phyloP scores from a whole-genome alignment of 2,888 invertebrate genomes.

The Liodrosophila aerea region DNA sequence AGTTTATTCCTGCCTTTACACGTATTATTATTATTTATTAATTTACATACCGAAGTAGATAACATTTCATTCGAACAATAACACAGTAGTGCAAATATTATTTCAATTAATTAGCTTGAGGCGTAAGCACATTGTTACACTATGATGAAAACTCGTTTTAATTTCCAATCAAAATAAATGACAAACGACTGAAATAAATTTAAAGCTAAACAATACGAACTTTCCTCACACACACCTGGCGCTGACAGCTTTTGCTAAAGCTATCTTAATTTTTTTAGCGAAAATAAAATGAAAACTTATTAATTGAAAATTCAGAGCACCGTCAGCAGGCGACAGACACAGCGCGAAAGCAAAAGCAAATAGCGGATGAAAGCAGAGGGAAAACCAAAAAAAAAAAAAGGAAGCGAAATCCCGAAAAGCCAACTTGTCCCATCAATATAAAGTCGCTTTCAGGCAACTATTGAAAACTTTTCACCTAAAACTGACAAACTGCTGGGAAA shows the following conservation, averaged over 20 bases:
- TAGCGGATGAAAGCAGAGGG: not conserved
- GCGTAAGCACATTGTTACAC: too few relatives aligned
- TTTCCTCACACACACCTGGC: conserved; percentile 49
- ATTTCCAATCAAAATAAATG: conserved; percentile 9
- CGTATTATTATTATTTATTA: too few relatives aligned
- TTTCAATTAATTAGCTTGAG: too few relatives aligned
- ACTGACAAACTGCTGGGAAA: conserved; percentile 56
- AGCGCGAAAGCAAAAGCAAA: conserved; percentile 5
- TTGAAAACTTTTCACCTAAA: conserved; percentile 67
- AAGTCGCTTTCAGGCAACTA: conserved; percentile 43
- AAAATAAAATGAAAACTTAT: conserved; percentile 59
- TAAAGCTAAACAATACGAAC: conserved; percentile 23
- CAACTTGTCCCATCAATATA: conserved; percentile 63
- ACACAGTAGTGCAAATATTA: too few relatives aligned
- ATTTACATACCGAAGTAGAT: too few relatives aligned
- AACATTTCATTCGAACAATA: too few relatives aligned
- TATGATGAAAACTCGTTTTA: conserved; percentile 3
- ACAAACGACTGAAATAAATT: conserved; percentile 6
- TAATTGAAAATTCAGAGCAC: conserved; percentile 62
- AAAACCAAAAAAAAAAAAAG: conserved; percentile 14
- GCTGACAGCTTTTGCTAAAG: conserved; percentile 55
- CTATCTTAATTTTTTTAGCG: conserved; percentile 21
- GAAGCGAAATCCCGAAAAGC: conserved; percentile 6
- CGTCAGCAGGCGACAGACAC: conserved; percentile 27
- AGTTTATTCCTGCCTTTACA: too few relatives aligned